Base-by-base conservation (phyloP, 2,797 vertebrate genomes). In the Hyperoplus lanceolatus region DNA sequence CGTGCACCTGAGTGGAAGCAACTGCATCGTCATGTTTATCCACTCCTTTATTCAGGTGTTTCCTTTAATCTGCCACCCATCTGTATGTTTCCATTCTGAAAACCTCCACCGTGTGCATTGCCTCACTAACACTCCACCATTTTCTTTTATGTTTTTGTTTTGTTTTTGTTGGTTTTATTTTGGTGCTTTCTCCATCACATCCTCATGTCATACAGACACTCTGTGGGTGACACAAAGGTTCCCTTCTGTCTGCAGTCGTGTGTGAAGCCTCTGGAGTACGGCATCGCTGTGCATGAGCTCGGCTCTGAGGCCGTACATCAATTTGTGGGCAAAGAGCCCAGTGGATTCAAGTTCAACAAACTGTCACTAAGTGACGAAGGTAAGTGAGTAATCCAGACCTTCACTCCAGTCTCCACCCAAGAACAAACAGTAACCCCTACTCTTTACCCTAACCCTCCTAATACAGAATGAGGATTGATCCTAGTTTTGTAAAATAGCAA, bases 181-280 rank as follows among this genome's bases (percentile, higher is more conserved):
- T 68, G 49, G 7, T 65, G 21, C 13, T 70, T 29, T 55, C 48
- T 68, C 12, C 71, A 64, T 83, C 54, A 12, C 58, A 71, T 77
- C 71, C 72, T 66, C 65, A 55, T 80, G 43, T 43, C 45, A 56
- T 61, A 12, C 84, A 98, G 97, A 89, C 93, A 97, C 90, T 97
- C 97, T 8, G 93, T 95, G 73, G 97, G 97, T 73, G 96, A 98
- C 92, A 97, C 96, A 51, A 96, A 95, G 90, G 87, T 96, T 85
- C 97, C 96, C 46, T 97, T 98, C 93, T 98, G 97, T 90, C 94
- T 98, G 84, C 97, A 98, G 94, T 98, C 97, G 1, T 98, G 97
- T 16, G 95, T 98, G 88, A 97, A 97, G 92, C 97, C 97, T 21
- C 94, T 98, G 80, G 97, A 96, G 73, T 98, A 98, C 0, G 96